Evolutionary conservation across 2,113 vertebrate species (phyloP), one percentile per base, ranked within the genome.

Genomic region (Antennarius striatus): DNA sequence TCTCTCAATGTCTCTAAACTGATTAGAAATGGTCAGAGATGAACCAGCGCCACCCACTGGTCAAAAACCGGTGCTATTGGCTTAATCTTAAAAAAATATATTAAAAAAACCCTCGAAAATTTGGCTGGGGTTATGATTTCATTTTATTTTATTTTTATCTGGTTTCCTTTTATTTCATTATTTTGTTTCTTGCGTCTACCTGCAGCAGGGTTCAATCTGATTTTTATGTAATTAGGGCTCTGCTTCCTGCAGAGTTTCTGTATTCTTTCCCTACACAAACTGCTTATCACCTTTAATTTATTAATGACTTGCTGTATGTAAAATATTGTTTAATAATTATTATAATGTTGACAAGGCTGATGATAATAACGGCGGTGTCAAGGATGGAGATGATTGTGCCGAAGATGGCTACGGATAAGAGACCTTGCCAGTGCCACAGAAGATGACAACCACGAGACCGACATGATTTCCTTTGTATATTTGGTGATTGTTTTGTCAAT

Each of bases 401-500:
- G 51, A 71, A 71, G 79, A 86, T 73, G 72, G 74, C 67, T 51
- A 76, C 30, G 77, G 92, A 65, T 28, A 79, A 48, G 60, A 79
- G 76, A 63, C 81, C 67, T 75, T 75, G 71, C 77, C 71, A 73
- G 81, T 66, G 68, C 81, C 84, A 85, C 75, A 69, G 79, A 87
- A 45, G 81, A 88, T 47, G 81, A 89, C 85, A 86, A 92, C 92
- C 92, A 93, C 94, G 91, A 93, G 92, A 93, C 92, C 89, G 91
- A 92, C 91, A 92, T 93, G 93, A 94, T 93, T 95, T 96, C 93
- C 93, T 97, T 95, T 96, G 94, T 97, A 98, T 95, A 95, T 97
- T 97, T 95, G 94, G 96, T 98, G 95, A 95, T 94, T 92, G 95
- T 97, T 94, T 94, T 92, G 96, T 98, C 96, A 96, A 97, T 97